Conservation (phyloP, 2,888 invertebrate genomes). For the Abscondita cerata region DNA sequence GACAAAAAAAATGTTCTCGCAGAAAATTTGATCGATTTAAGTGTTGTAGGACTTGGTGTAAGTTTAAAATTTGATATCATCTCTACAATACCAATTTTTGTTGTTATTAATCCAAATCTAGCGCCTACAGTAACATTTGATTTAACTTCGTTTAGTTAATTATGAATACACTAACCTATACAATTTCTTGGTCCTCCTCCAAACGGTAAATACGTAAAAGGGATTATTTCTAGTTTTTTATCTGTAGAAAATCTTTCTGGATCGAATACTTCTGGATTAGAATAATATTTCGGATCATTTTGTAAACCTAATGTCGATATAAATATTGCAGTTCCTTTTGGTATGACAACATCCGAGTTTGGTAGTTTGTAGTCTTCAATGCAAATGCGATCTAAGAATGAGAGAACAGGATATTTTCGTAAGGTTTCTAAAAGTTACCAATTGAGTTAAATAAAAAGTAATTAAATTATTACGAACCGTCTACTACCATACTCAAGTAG, state of each 20-base stretch:
- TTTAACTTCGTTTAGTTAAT: slow-evolving; percentile 30
- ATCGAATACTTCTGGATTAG: slow-evolving; percentile 54
- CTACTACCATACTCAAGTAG: slow-evolving; percentile 66
- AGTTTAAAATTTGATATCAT: slow-evolving; percentile 35
- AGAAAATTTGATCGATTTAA: slow-evolving; percentile 23
- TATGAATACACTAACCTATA: slow-evolving; percentile 24
- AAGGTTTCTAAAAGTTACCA: slow-evolving; percentile 55
- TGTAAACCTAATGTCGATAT: slow-evolving; percentile 54
- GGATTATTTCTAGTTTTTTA: slow-evolving; percentile 26
- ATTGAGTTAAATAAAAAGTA: not conserved
- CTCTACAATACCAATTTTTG: slow-evolving; percentile 33
- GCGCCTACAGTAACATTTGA: slow-evolving; percentile 26
- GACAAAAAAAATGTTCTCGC: slow-evolving; percentile 28
- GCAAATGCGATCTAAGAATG: slow-evolving; percentile 49
- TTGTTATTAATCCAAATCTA: slow-evolving; percentile 35
- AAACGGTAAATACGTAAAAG: slow-evolving; percentile 21
- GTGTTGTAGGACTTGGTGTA: slow-evolving; percentile 22
- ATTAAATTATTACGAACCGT: slow-evolving; percentile 55
- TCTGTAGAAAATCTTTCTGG: slow-evolving; percentile 54
- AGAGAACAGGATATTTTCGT: slow-evolving; percentile 56
- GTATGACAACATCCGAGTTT: slow-evolving; percentile 44
- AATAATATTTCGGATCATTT: slow-evolving; percentile 52
- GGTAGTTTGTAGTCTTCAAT: slow-evolving; percentile 47
- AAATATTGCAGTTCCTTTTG: slow-evolving; percentile 52
- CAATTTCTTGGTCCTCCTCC: slow-evolving; percentile 30